Conservation (phyloP, 1,140 invertebrate genomes). For the Hermetia illucens region DNA sequence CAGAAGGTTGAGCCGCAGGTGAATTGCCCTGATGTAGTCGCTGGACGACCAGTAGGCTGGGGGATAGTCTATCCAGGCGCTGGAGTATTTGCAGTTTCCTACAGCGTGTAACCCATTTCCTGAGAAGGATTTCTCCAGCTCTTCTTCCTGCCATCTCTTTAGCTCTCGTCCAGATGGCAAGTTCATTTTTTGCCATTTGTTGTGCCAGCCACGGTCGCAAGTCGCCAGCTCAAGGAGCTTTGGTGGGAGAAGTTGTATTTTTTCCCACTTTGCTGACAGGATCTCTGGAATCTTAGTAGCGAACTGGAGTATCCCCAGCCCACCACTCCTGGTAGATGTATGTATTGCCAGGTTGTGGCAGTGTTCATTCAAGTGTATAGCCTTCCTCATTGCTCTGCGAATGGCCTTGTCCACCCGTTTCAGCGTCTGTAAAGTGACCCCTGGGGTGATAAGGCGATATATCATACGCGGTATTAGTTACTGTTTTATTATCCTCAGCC, state of each 20-base stretch:
- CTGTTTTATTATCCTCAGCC: too few species aligned
- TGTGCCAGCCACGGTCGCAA: background rate
- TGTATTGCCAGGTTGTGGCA: background rate
- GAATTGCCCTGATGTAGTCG: background rate
- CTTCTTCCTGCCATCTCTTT: background rate
- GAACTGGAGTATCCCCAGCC: background rate
- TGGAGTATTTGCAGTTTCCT: background rate
- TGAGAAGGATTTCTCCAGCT: background rate
- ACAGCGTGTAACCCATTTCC: background rate
- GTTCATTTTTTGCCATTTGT: background rate
- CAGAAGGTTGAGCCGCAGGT: background rate
- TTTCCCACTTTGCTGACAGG: background rate
- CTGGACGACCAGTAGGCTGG: background rate
- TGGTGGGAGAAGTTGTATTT: background rate
- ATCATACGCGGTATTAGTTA: too few species aligned
- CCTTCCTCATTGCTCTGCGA: too few species aligned
- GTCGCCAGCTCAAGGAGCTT: background rate
- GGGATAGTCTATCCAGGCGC: background rate
- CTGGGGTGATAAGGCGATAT: too few species aligned
- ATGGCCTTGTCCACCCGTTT: too few species aligned
- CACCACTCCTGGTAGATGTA: background rate
- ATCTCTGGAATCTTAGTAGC: background rate
- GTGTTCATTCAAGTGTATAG: background rate
- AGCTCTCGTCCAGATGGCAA: background rate
- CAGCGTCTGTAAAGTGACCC: too few species aligned